phyloP scores from a whole-genome alignment of 2,113 vertebrate genomes.

The Nycticryphes semicollaris region DNA sequence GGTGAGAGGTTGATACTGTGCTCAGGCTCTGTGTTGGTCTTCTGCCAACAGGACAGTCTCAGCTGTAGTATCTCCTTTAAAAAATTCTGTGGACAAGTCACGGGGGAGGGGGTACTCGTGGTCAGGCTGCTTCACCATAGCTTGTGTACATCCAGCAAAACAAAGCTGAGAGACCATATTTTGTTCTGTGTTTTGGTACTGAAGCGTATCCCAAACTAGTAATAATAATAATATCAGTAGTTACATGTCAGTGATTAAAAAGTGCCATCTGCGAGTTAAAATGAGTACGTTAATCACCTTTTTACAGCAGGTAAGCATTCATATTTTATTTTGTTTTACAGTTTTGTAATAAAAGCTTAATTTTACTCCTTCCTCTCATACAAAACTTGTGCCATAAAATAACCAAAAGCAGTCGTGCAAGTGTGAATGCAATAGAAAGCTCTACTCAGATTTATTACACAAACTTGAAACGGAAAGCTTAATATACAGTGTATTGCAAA shows the following conservation, averaged over 20 bases:
- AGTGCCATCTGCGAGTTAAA: neutral
- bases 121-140: neutral
- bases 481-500: neutral
- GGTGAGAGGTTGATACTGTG: neutral
- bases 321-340: neutral
- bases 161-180: neutral
- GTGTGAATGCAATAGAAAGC: neutral
- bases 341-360: neutral
- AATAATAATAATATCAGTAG: neutral
- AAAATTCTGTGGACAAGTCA: neutral
- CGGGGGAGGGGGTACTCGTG: neutral
- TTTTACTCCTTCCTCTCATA: neutral
- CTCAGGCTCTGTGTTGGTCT: neutral
- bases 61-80: neutral
- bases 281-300: neutral
- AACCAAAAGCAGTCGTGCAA: neutral
- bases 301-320: neutral
- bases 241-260: neutral
- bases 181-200: neutral
- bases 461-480: constrained; percentile 12
- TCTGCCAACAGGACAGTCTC: neutral
- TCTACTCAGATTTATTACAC: constrained; percentile 8
- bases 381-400: neutral
- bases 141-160: neutral
- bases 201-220: neutral